phyloP scores from a whole-genome alignment of 2,113 vertebrate species.

The Urocolius indicus region DNA sequence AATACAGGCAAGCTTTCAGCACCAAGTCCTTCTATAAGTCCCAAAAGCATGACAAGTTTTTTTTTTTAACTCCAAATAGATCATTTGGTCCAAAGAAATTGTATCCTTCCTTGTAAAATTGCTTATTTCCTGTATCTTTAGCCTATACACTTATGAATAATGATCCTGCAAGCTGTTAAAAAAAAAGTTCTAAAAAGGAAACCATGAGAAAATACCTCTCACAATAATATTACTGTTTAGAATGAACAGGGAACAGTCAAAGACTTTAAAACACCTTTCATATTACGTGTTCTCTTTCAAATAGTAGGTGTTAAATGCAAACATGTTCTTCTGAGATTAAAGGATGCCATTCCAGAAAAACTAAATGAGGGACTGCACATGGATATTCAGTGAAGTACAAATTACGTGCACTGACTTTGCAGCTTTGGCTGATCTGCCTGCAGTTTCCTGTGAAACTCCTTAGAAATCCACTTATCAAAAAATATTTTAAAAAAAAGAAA shows the following conservation, averaged over 20 bases:
- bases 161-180: neutral
- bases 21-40: neutral
- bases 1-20: neutral
- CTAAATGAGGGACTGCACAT: neutral
- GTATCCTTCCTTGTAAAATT: neutral
- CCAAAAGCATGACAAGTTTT: neutral
- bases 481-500: neutral
- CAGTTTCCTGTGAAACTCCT: slow-evolving; percentile 1
- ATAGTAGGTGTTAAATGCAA: neutral
- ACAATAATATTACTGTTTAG: neutral
- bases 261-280: neutral
- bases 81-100: neutral
- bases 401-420: neutral
- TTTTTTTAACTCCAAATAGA: neutral
- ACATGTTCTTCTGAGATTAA: neutral
- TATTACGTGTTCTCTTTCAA: neutral
- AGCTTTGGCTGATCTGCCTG: neutral
- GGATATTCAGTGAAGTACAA: neutral
- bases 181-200: neutral
- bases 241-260: neutral
- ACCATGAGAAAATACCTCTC: neutral
- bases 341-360: neutral
- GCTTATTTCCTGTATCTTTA: neutral
- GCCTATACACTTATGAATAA: neutral
- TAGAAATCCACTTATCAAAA: neutral